These are phyloP conservation scores for Ochropacha duplaris DNA, from an alignment of 2,888 invertebrate species.

Conservation along the genomic window DNA sequence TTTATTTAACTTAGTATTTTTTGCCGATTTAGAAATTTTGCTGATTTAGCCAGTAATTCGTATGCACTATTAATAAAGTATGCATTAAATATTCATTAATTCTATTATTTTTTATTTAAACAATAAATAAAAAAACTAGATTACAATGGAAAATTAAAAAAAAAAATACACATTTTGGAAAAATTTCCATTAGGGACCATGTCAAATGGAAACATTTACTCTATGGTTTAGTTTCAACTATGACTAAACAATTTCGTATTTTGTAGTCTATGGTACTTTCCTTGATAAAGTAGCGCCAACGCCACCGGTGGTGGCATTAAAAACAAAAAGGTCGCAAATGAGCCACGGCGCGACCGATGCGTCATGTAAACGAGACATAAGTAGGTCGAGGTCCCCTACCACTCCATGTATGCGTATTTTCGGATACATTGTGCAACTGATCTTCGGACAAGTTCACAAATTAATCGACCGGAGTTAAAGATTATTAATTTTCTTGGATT, in stretches of 20 bases:
- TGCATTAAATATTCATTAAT: too few species aligned
- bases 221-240: too few species aligned
- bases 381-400: slow-evolving; percentile 66
- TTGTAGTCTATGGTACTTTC: neutral
- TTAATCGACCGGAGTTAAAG: neutral
- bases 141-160: neutral
- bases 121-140: too few species aligned
- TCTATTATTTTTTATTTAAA: too few species aligned
- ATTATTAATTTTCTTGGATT: neutral
- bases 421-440: slow-evolving; percentile 63
- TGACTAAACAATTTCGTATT: too few species aligned
- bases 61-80: too few species aligned
- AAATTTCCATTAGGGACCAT: too few species aligned
- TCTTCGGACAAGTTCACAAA: slow-evolving; percentile 9
- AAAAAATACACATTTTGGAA: neutral
- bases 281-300: neutral
- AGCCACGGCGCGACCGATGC: slow-evolving; percentile 20
- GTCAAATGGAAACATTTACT: too few species aligned
- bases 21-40: too few species aligned
- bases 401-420: slow-evolving; percentile 55
- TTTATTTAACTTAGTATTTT: too few species aligned
- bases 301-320: neutral
- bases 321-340: neutral
- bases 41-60: too few species aligned
- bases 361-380: slow-evolving; percentile 41